Conservation (phyloP, 2,797 vertebrate species). For the Myotis pilosus region DNA sequence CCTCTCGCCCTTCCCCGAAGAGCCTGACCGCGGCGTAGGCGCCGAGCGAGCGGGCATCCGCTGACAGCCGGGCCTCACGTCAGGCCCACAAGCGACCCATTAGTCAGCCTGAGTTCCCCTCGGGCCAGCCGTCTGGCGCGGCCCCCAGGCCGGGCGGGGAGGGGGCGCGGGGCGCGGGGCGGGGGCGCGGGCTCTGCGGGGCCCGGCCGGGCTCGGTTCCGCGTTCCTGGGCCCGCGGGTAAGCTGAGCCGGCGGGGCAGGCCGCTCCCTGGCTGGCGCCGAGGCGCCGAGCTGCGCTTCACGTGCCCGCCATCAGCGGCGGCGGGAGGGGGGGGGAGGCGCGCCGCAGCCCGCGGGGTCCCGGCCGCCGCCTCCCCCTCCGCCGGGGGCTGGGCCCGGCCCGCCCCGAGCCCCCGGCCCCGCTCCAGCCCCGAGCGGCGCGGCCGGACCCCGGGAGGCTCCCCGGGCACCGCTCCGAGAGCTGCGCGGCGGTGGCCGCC, state of each 20-base stretch:
- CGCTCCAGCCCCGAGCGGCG: conserved; percentile 22
- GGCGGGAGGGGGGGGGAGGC: conserved; percentile 52
- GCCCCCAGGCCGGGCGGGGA: conserved; percentile 58
- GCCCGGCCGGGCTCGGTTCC: conserved; percentile 61
- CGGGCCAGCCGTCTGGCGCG: conserved; percentile 79
- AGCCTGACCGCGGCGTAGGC: conserved; percentile 76
- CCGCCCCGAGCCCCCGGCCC: conserved; percentile 43
- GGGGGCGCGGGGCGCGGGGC: neutral
- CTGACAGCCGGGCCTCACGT: conserved; percentile 80
- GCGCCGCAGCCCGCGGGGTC: conserved; percentile 68
- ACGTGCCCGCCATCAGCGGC: conserved; percentile 83
- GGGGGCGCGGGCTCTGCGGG: conserved; percentile 54
- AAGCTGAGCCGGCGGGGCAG: conserved; percentile 69
- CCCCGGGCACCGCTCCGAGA: conserved; percentile 67
- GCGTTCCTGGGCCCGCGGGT: conserved; percentile 70
- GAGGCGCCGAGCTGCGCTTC: conserved; percentile 79
- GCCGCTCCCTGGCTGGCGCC: conserved; percentile 75
- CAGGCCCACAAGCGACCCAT: conserved; percentile 80
- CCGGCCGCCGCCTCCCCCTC: neutral
- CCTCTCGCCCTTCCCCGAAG: conserved; percentile 79
- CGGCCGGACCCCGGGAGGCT: conserved; percentile 64
- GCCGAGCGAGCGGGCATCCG: conserved; percentile 79
- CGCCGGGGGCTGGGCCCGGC: conserved; percentile 30
- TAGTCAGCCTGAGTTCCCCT: conserved; percentile 86
- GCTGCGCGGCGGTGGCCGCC: conserved; percentile 52